phyloP scores from a whole-genome alignment of 2,888 invertebrate species.

The Orthosia gracilis region DNA sequence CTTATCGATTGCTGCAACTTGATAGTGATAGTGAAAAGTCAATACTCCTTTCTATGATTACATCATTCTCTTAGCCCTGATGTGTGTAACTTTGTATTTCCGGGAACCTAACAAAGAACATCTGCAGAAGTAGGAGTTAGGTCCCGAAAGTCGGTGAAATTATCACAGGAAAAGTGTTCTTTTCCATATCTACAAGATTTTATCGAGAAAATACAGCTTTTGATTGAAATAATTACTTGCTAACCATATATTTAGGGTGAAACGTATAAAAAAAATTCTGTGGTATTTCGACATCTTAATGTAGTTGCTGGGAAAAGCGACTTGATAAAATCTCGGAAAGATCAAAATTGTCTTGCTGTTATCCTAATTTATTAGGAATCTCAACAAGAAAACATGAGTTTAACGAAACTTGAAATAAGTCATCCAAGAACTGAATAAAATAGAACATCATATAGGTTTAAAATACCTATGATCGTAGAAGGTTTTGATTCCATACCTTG shows the following conservation, averaged over 20 bases:
- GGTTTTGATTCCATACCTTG: slow-evolving; percentile 69
- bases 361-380: not conserved
- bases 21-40: slow-evolving; percentile 43
- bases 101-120: not conserved
- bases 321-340: not conserved
- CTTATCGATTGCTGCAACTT: slow-evolving; percentile 55
- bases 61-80: not conserved
- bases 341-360: not conserved
- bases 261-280: too few relatives aligned
- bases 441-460: not conserved
- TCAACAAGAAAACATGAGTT: not conserved
- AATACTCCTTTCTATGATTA: slow-evolving; percentile 20
- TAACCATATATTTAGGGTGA: too few relatives aligned
- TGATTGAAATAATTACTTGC: too few relatives aligned
- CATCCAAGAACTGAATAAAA: not conserved
- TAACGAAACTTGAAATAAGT: not conserved
- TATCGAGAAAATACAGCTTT: too few relatives aligned
- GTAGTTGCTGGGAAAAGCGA: not conserved
- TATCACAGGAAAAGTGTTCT: not conserved
- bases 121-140: not conserved
- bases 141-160: not conserved
- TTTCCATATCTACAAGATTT: not conserved
- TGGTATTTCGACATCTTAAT: too few relatives aligned
- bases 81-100: not conserved
- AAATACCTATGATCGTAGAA: slow-evolving; percentile 26